Evolutionary conservation across 2,113 vertebrate genomes (phyloP), one percentile per base, ranked within the genome.

Genomic region (Muscicapa adusta): DNA sequence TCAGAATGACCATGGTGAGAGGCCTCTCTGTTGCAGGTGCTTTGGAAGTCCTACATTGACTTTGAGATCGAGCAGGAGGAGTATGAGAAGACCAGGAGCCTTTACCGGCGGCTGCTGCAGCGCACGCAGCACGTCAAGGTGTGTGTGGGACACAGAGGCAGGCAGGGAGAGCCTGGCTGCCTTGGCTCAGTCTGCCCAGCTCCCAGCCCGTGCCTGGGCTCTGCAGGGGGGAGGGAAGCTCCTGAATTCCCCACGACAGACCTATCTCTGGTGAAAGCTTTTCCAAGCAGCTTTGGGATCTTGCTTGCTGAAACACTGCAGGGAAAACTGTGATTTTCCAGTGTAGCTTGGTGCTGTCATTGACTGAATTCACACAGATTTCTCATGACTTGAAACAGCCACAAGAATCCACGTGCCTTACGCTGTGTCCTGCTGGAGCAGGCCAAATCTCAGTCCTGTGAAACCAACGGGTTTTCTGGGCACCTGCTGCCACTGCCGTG

Each of bases 1-100:
- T 70, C 0, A 5, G 72, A 54, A 19, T 15, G 33, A 76, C 16
- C 2, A 0, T 18, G 29, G 24, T 3, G 23, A 72, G 73, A 53
- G 33, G 14, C 22, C 83, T 85, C 12, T 83, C 12, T 93, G 81
- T 84, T 71, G 26, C 96, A 99, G 99, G 99, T 99, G 65, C 98
- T 99, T 82, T 99, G 99, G 99, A 99, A 99, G 94, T 99, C 99
- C 40, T 99, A 99, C 80, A 99, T 99, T 81, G 99, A 99, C 96
- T 99, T 99, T 97, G 99, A 99, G 97, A 99, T 99, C 16, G 99
- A 99, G 96, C 99, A 99, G 88, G 99, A 99, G 80, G 99, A 99
- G 96, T 99, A 98, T 38, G 98, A 98, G 38, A 99, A 98, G 91
- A 99, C 99, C n/a, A 98, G 99, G 58, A 98, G 96, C 43, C 99